Base-by-base conservation (phyloP, 2,113 vertebrate genomes). In the Gopherus flavomarginatus region DNA sequence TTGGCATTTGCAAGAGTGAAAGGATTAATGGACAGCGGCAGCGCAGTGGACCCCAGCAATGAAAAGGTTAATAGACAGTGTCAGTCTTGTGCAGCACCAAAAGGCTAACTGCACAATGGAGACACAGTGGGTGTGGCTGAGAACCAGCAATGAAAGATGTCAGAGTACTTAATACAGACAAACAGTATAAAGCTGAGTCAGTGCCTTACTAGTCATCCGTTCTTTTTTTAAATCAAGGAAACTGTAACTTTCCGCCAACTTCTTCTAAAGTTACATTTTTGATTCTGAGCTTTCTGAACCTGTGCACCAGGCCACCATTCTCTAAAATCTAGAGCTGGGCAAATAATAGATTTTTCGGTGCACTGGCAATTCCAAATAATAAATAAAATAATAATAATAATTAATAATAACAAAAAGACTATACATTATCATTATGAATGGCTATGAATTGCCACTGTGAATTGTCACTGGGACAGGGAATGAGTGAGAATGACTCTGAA, bases 191-290 rank as follows among this genome's bases (percentile, higher is more conserved):
- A 2, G 0, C 93, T 95, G 92, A 97, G 53, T 96, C 94, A 96
- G 65, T 83, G 92, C 90, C 84, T 31, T 86, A 87, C 87, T 83
- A 75, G 1, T 93, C 83, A 75, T 91, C 96, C 88, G 75, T 95
- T 89, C 93, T 96, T 91, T 96, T 92, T 96, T 69, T n/a, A 96
- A 96, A 95, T 95, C 81, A 93, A 95, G 95, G 96, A 94, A 97
- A 92, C 81, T 69, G 90, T 79, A 90, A 93, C 84, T 97, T 92
- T 95, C 93, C 53, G 89, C 3, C 8, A 83, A 42, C 35, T 85
- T 78, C 85, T 95, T 94, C 89, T 83, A 89, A 87, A 90, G 78
- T 62, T 88, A 81, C 31, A 1, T 2, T 95, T 94, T 0, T 2
- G 89, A 95, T 90, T 92, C 90, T 78, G 90, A 85, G 57, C 93